These are phyloP conservation scores for Agelastica alni DNA, from an alignment of 2,888 invertebrate species.

Conservation along the genomic window DNA sequence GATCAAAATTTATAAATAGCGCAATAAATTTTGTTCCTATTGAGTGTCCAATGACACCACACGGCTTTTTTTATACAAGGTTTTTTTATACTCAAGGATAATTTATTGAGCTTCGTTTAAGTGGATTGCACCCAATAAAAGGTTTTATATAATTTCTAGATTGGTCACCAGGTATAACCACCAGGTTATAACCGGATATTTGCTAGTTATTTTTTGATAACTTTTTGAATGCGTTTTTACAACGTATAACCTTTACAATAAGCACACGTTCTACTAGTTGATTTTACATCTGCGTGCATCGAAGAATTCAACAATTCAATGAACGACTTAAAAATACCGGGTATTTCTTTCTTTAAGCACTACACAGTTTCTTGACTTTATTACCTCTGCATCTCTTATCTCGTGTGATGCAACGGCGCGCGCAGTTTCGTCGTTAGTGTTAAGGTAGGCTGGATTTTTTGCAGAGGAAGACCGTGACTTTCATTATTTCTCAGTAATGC, in stretches of 20 bases:
- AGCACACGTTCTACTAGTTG: background rate
- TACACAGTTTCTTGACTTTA: slow-evolving; percentile 3
- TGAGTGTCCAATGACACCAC: too few relatives aligned
- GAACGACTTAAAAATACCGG: background rate
- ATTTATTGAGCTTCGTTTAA: too few relatives aligned
- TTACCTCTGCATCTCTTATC: background rate
- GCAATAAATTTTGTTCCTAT: too few relatives aligned
- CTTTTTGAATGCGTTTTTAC: too few relatives aligned
- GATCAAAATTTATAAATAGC: too few relatives aligned
- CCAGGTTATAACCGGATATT: too few relatives aligned
- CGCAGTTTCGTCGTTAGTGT: background rate
- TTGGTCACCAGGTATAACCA: too few relatives aligned
- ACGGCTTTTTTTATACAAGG: too few relatives aligned
- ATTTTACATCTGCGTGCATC: background rate
- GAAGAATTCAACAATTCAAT: background rate
- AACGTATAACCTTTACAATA: background rate
- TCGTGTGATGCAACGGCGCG: background rate
- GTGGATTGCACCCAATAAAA: too few relatives aligned
- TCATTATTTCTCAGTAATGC: background rate
- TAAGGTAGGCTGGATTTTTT: background rate
- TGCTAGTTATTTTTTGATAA: too few relatives aligned
- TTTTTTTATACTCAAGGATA: too few relatives aligned
- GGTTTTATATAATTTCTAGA: too few relatives aligned
- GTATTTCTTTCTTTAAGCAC: background rate
- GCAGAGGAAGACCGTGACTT: slow-evolving; percentile 1